A percentile compares a stretch with the other conserved stretches of the same genome.
phyloP scores from a whole-genome alignment of 1,140 invertebrate species.

The Lerema accius region DNA sequence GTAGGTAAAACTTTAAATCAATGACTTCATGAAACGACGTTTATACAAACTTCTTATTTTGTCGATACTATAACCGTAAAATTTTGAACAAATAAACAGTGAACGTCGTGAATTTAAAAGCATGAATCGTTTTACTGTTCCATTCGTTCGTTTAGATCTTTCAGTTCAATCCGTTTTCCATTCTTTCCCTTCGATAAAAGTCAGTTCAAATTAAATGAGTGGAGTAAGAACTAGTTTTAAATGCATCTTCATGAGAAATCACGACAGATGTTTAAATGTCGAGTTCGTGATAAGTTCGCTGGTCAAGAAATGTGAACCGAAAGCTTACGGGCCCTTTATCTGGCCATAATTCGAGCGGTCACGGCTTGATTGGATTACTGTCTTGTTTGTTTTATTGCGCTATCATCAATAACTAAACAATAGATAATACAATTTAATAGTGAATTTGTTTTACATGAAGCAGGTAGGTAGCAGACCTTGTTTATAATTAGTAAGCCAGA shows the following conservation, averaged over 20 bases:
- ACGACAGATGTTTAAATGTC: slow-evolving; percentile 31
- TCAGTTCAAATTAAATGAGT: slow-evolving; percentile 11
- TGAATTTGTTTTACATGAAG: too few species aligned
- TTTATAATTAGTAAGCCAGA: too few species aligned
- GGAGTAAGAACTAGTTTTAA: slow-evolving; percentile 1
- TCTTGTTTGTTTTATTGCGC: neutral
- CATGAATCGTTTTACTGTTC: neutral
- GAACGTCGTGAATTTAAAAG: too few species aligned
- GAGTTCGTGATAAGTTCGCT: slow-evolving; percentile 30
- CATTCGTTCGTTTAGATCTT: too few species aligned
- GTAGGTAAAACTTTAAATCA: too few species aligned
- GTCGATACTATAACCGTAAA: too few species aligned
- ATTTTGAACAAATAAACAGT: too few species aligned
- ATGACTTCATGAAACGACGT: too few species aligned
- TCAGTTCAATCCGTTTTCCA: neutral
- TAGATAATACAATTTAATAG: too few species aligned
- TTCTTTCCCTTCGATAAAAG: slow-evolving; percentile 9
- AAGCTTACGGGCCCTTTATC: slow-evolving; percentile 9
- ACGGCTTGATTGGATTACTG: slow-evolving; percentile 1
- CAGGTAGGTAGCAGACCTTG: too few species aligned
- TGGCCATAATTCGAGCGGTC: slow-evolving; percentile 12
- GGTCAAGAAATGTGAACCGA: slow-evolving; percentile 31
- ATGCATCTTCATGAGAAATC: slow-evolving; percentile 26
- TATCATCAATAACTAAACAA: neutral
- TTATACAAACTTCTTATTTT: too few species aligned